phyloP scores from a whole-genome alignment of 1,140 invertebrate genomes.

The Chelonus insularis region DNA sequence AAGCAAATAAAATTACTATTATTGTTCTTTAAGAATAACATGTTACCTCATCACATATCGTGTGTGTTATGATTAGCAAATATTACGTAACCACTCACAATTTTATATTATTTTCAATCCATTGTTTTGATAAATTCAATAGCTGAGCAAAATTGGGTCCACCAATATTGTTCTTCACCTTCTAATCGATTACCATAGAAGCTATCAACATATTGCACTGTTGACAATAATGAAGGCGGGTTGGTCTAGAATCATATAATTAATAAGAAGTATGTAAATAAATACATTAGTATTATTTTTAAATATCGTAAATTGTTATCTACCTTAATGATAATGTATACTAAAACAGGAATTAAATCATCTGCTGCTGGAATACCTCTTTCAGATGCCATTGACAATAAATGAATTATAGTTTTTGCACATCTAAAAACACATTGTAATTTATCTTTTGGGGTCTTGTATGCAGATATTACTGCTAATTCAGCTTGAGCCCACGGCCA shows the following conservation, averaged over 20 bases:
- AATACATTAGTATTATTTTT: too few relatives aligned
- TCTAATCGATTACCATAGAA: constrained; percentile 83
- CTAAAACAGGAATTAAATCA: constrained; percentile 94
- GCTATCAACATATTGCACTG: constrained; percentile 93
- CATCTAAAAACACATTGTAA: constrained; percentile 83
- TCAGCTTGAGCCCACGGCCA: constrained; percentile 97
- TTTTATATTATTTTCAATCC: constrained; percentile 73
- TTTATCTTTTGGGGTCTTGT: constrained; percentile 94
- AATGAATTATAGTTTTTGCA: constrained; percentile 90
- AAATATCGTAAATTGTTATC: constrained; percentile 37
- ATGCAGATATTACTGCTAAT: constrained; percentile 88
- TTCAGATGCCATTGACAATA: constrained; percentile 80
- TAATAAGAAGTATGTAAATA: constrained; percentile 21
- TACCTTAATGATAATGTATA: constrained; percentile 95
- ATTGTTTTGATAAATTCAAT: constrained; percentile 98
- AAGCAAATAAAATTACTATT: too few relatives aligned
- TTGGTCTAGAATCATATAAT: constrained; percentile 78
- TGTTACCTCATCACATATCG: too few relatives aligned
- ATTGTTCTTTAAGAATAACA: too few relatives aligned
- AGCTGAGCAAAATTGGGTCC: constrained; percentile 96
- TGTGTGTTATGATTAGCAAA: too few relatives aligned
- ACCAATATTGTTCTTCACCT: constrained; percentile 97
- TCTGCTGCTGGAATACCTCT: constrained; percentile 91
- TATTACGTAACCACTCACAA: too few relatives aligned
- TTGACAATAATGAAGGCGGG: constrained; percentile 92